phyloP scores from a whole-genome alignment of 2,113 vertebrate genomes.

The Thermophis baileyi region DNA sequence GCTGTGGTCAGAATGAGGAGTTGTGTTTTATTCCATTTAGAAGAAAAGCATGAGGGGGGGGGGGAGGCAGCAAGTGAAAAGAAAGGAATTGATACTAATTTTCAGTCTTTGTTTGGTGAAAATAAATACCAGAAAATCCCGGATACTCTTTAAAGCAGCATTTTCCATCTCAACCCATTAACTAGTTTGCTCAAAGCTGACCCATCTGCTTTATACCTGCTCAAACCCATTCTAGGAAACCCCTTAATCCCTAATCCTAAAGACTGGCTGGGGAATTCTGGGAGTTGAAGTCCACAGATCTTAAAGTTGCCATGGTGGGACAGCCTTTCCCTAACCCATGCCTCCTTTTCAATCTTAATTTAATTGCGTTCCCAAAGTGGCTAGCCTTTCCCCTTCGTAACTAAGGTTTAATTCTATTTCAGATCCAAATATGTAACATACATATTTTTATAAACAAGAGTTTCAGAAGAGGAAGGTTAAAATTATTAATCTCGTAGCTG shows the following conservation, averaged over 20 bases:
- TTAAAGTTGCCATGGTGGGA: background rate
- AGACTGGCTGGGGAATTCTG: background rate
- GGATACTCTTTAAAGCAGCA: background rate
- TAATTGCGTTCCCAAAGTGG: background rate
- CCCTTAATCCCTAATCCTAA: background rate
- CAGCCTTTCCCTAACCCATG: background rate
- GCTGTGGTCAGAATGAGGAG: background rate
- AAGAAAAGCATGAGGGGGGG: background rate
- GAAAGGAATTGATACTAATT: background rate
- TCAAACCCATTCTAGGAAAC: background rate
- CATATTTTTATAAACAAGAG: background rate
- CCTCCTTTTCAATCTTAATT: background rate
- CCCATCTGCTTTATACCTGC: background rate
- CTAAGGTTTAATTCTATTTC: background rate
- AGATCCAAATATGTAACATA: background rate
- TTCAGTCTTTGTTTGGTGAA: background rate
- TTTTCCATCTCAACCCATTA: background rate
- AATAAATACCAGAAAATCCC: background rate
- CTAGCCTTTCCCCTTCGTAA: background rate
- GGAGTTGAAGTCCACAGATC: background rate
- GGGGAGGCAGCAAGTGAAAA: background rate
- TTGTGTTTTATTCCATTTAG: background rate
- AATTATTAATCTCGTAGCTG: background rate
- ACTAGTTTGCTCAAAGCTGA: conserved; percentile 45
- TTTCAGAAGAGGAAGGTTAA: background rate